Conservation (phyloP, 2,113 vertebrate species). For the Paratilapia polleni region DNA sequence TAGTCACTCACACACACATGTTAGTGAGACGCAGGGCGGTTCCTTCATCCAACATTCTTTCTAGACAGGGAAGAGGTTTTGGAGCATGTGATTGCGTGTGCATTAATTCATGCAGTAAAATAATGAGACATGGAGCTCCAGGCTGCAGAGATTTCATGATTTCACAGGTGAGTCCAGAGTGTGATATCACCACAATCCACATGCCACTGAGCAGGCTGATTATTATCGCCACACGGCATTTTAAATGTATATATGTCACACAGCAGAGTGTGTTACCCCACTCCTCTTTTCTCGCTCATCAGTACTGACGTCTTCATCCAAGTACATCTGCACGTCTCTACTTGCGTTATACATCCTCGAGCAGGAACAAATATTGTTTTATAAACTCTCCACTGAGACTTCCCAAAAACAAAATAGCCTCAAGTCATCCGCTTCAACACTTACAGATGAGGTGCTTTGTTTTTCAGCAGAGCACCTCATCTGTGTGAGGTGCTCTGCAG, state of each 20-base stretch:
- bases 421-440: neutral
- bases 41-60: conserved; percentile 60
- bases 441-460: neutral
- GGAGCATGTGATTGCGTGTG: neutral
- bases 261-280: neutral
- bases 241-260: neutral
- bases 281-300: conserved; percentile 8
- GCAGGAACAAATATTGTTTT: conserved; percentile 40
- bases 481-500: neutral
- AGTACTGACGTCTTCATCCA: conserved; percentile 14
- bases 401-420: conserved; percentile 33
- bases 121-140: neutral
- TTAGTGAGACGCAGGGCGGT: conserved; percentile 42
- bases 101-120: neutral
- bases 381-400: conserved; percentile 15
- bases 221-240: neutral
- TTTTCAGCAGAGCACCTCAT: too few species aligned
- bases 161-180: neutral
- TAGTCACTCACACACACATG: conserved; percentile 15
- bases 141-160: neutral
- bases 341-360: conserved; percentile 7
- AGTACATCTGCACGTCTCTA: conserved; percentile 41
- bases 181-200: neutral
- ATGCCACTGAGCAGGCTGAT: neutral
- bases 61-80: conserved; percentile 1